These are phyloP conservation scores for Hypolimnas misippus DNA, from an alignment of 2,888 invertebrate genomes.

Conservation along the genomic window DNA sequence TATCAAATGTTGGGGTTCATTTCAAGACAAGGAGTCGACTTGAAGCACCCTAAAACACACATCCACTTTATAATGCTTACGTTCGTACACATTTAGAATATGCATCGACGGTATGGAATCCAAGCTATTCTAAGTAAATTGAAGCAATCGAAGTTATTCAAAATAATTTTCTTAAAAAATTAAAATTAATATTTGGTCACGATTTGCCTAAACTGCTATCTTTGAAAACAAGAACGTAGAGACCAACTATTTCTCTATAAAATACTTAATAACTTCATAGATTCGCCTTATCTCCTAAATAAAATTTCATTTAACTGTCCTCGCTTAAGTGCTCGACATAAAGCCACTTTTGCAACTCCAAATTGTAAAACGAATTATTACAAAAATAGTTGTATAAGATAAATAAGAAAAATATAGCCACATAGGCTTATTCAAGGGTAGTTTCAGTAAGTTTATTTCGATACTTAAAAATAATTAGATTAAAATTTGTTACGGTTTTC, in stretches of 20 bases:
- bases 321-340: too few relatives aligned
- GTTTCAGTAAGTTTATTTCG: too few relatives aligned
- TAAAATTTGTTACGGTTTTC: too few relatives aligned
- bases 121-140: conserved; percentile 7
- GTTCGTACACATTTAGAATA: conserved; percentile 3
- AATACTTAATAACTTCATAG: background rate
- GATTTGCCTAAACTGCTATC: background rate
- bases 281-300: conserved; percentile 11
- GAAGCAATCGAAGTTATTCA: background rate
- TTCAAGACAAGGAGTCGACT: background rate
- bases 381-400: conserved; percentile 18
- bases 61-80: conserved; percentile 2
- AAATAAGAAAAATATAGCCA: conserved; percentile 4
- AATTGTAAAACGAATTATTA: too few relatives aligned
- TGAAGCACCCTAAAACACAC: background rate
- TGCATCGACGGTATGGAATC: conserved; percentile 10
- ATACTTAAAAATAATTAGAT: too few relatives aligned
- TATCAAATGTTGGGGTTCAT: background rate
- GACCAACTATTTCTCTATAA: conserved; percentile 6
- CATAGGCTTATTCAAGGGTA: conserved; percentile 1
- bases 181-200: background rate
- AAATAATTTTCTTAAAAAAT: background rate
- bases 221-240: conserved; percentile 3
- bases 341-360: conserved; percentile 10
- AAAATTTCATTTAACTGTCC: too few relatives aligned